Evolutionary conservation across 2,888 invertebrate species (phyloP), one percentile per base, ranked within the genome.

Genomic region (Tachystola acroxantha): DNA sequence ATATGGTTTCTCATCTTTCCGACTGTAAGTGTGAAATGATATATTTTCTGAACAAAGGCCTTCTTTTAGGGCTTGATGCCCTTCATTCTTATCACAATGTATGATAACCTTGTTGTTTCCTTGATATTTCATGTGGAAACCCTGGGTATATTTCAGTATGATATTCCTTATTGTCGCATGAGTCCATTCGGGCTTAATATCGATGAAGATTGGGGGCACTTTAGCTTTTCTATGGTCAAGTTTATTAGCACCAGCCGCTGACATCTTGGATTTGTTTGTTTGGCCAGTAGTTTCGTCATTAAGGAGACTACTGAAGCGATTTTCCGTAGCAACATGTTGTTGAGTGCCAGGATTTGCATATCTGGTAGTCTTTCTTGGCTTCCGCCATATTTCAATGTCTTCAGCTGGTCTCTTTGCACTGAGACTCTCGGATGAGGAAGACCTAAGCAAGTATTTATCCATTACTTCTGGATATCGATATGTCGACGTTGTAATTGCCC

Each of bases 181-280:
- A n/a, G 35, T 29, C 35, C 29, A 35, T 2, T 19, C 11, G 4
- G 27, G n/a, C 12, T 28, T 10, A 2, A 28, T 5, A 9, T 34
- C 34, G 9, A 34, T 7, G 3, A 34, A 9, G 10, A 34, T 27
- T 1, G 34, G 34, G 3, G 34, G 34, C 4, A 34, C 12, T 13
- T 13, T 9, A 10, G 2, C n/a, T 11, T 7, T n/a, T 24, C 24
- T n/a, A n/a, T n/a, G 12, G 3, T 2, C 2, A 1, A 3, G 12
- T 9, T 3, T 20, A 10, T 19, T 2, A 24, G 32, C 32, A 12
- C 9, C 25, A 9, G n/a, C 2, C 9, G 3, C 5, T 6, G 12
- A 7, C 10, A 9, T 3, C n/a, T 10, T 13, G 3, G 9, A 14
- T 14, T 29, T 12, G 3, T 2, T 3, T 13, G 27, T n/a, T 27